Percentiles rank a stretch among this genome's conserved stretches.
Evolutionary conservation across 2,797 vertebrate genomes (phyloP).

Genomic region (Ceyx erithaca): DNA sequence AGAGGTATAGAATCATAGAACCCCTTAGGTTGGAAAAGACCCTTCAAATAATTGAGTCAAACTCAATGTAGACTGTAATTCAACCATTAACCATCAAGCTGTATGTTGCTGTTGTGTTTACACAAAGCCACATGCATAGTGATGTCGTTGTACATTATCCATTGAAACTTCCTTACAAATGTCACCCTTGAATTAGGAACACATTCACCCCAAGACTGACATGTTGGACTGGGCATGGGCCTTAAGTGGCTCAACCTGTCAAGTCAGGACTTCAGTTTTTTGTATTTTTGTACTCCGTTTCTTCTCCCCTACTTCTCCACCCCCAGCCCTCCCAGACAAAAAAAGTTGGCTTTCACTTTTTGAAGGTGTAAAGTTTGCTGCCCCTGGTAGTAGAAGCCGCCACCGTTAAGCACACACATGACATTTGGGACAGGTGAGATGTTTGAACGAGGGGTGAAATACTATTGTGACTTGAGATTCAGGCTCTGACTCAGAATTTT

Average conservation of each 20-base stretch:
- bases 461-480: background rate
- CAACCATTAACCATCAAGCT: background rate
- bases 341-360: background rate
- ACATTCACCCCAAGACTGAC: background rate
- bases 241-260: background rate
- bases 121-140: background rate
- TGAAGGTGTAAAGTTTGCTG: background rate
- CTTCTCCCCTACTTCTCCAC: background rate
- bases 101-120: background rate
- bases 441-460: background rate
- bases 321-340: background rate
- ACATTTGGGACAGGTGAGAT: background rate
- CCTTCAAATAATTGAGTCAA: background rate
- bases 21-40: background rate
- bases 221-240: background rate
- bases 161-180: background rate
- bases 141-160: background rate
- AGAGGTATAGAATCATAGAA: background rate
- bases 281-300: background rate
- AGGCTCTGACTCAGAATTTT: slow-evolving; percentile 17
- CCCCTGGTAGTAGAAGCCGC: background rate
- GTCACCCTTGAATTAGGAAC: background rate
- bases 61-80: background rate
- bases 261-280: background rate
- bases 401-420: background rate